Base-by-base conservation (phyloP, 1,140 invertebrate species). In the Myzus persicae region DNA sequence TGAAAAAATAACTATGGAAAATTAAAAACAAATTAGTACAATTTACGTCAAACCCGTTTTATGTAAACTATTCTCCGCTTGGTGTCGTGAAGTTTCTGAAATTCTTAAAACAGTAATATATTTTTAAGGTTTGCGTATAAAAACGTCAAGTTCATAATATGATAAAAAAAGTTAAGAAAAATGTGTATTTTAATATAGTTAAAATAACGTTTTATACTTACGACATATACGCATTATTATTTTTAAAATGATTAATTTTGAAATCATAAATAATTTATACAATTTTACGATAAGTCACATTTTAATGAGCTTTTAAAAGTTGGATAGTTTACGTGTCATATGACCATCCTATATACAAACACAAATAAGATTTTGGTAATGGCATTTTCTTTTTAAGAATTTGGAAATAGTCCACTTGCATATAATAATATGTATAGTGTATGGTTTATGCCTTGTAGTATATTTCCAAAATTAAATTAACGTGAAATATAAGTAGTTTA, bases 241-340 rank as follows among this genome's bases (percentile, higher is more conserved):
- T 38, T 84, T 84, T 84, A 84, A 84, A 84, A 84, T 40, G 22
- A 84, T 84, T 84, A 84, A 84, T 84, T 42, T 31, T 40, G 38
- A 40, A 84, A 42, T 42, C 7, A 84, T 40, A 84, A 84, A 84
- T 84, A 42, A 26, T 42, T 84, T 26, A 40, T 84, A 42, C 24
- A 40, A 26, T 11, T 84, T 42, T 84, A 84, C 4, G 59, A 76
- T 76, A 76, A 76, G n/a, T 18, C n/a, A 76, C 7, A n/a, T 76
- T n/a, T n/a, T 76, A 76, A 76, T 76, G 31, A 76, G 31, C 59
- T n/a, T 76, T 76, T 76, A 76, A 76, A 76, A 76, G 59, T 76
- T 76, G 18, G 59, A 76, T 76, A 4, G 59, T 76, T 76, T 76
- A 76, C 18, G 31, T 76, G 31, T 76, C 59, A 76, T n/a, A n/a